Conservation (phyloP, 2,113 vertebrate species). For the Mustela nigripes region DNA sequence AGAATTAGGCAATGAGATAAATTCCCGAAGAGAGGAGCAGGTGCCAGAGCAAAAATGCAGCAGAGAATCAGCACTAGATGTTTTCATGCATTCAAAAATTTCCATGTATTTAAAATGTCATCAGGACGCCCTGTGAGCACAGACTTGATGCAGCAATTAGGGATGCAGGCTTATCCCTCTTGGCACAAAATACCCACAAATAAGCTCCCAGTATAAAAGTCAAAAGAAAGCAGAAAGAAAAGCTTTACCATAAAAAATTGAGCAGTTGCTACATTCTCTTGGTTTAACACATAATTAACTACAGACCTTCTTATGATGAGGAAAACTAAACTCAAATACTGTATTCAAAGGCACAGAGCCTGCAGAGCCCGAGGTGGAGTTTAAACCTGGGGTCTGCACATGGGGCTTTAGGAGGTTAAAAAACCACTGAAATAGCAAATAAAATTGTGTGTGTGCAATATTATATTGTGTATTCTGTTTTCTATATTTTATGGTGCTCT, state of each 20-base stretch:
- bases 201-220: slow-evolving; percentile 56
- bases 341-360: neutral
- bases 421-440: slow-evolving; percentile 18
- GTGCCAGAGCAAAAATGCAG: slow-evolving; percentile 76
- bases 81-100: slow-evolving; percentile 71
- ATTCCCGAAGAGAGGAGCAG: slow-evolving; percentile 82
- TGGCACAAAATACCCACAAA: slow-evolving; percentile 73
- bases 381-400: neutral
- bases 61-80: slow-evolving; percentile 68
- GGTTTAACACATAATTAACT: slow-evolving; percentile 46
- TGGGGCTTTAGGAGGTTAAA: neutral
- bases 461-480: neutral
- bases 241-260: slow-evolving; percentile 49
- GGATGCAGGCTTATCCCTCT: slow-evolving; percentile 65
- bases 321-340: slow-evolving; percentile 34
- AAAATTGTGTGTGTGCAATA: neutral
- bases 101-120: slow-evolving; percentile 81
- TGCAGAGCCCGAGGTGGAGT: neutral
- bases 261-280: slow-evolving; percentile 50
- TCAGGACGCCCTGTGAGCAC: slow-evolving; percentile 69
- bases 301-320: slow-evolving; percentile 10
- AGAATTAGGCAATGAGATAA: slow-evolving; percentile 81
- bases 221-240: slow-evolving; percentile 57
- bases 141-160: slow-evolving; percentile 71
- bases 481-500: slow-evolving; percentile 29